These are phyloP conservation scores for Hanleya hanleyi DNA, from an alignment of 2,888 invertebrate species.

Conservation along the genomic window DNA sequence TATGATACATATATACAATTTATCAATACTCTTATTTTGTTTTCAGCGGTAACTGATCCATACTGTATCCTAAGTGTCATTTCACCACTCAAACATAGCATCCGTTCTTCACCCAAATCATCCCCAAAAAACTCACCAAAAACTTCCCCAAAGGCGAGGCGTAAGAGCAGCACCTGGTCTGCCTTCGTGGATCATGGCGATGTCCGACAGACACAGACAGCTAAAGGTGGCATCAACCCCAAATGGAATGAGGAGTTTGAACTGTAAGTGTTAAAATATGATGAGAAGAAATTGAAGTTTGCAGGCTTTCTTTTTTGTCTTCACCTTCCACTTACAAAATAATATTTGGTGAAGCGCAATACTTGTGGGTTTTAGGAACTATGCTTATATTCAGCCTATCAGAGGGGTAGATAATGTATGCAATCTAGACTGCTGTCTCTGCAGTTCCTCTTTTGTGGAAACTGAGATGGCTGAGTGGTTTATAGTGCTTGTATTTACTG, in stretches of 20 bases:
- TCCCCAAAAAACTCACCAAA: constrained; percentile 43
- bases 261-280: constrained; percentile 62
- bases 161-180: not conserved
- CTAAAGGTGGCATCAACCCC: constrained; percentile 48
- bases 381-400: too few relatives aligned
- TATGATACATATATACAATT: not conserved
- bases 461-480: too few relatives aligned
- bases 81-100: constrained; percentile 39
- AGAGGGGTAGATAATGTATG: too few relatives aligned
- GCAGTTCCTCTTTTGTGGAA: too few relatives aligned
- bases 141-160: constrained; percentile 27
- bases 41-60: constrained; percentile 41
- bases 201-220: constrained; percentile 47
- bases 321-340: too few relatives aligned
- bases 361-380: too few relatives aligned
- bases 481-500: too few relatives aligned
- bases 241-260: constrained; percentile 66
- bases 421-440: too few relatives aligned
- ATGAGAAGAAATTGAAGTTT: too few relatives aligned
- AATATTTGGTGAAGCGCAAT: too few relatives aligned
- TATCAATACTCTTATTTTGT: not conserved
- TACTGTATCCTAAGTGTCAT: constrained; percentile 55
- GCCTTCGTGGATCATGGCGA: constrained; percentile 19
- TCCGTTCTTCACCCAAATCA: constrained; percentile 32
- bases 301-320: too few relatives aligned